Evolutionary conservation across 2,797 vertebrate genomes (phyloP).

Genomic region (Melanotaenia boesemani): DNA sequence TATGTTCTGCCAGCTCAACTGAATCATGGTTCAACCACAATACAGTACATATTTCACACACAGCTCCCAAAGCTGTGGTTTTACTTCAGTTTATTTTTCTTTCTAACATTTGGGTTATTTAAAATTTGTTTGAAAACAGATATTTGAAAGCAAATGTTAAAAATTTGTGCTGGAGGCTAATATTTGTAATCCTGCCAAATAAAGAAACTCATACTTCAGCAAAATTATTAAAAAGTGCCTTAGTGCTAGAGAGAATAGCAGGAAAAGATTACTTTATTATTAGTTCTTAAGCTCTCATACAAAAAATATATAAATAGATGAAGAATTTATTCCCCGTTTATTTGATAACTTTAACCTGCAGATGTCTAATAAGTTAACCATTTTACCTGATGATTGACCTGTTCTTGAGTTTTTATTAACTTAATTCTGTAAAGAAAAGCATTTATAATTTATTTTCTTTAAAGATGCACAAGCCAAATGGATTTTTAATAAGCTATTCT

Average conservation of each 20-base stretch:
- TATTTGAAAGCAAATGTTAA: neutral
- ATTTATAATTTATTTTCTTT: no score
- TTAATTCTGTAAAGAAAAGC: no score
- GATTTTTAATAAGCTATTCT: neutral
- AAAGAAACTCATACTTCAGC: neutral
- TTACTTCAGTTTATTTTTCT: neutral
- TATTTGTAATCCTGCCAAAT: neutral
- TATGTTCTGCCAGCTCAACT: conserved; percentile 35
- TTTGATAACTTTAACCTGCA: neutral
- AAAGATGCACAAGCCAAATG: neutral
- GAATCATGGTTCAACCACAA: conserved; percentile 31
- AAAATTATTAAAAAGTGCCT: neutral
- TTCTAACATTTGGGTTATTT: neutral
- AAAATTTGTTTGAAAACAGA: neutral
- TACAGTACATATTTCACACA: conserved; percentile 3
- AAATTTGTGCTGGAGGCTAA: neutral
- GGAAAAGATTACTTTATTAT: neutral
- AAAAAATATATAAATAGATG: neutral
- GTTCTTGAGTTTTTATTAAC: no score
- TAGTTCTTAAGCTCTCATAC: neutral
- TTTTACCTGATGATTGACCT: no score
- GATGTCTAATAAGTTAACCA: neutral
- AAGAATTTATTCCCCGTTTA: neutral
- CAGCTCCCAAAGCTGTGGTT: neutral
- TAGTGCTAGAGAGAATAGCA: neutral